Conservation (phyloP, 2,888 invertebrate genomes). For the Patella depressa region DNA sequence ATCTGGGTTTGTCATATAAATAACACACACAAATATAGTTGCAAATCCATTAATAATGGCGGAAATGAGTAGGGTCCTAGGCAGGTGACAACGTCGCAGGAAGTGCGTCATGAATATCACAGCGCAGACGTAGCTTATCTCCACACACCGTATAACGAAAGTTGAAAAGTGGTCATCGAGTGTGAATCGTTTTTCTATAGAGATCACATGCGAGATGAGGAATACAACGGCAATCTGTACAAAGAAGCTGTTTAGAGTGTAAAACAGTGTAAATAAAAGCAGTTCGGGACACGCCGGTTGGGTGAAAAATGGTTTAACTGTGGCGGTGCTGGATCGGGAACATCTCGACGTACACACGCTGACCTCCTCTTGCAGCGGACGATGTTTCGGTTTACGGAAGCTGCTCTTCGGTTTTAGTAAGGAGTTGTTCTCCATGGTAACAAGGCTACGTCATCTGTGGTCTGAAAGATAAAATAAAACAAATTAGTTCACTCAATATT, state of each 20-base stretch:
- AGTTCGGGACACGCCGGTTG: neutral
- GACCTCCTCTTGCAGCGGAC: neutral
- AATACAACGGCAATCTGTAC: neutral
- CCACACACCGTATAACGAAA: neutral
- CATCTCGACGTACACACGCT: neutral
- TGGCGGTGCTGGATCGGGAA: neutral
- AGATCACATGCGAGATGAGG: neutral
- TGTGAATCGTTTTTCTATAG: neutral
- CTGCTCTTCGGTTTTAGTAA: neutral
- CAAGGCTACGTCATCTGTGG: no score
- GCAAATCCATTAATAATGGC: slow-evolving; percentile 8
- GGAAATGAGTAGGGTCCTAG: neutral
- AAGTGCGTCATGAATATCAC: slow-evolving; percentile 15
- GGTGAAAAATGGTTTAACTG: neutral
- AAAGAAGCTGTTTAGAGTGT: neutral
- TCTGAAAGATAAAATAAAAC: no score
- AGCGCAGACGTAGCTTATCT: slow-evolving; percentile 3
- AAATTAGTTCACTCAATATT: no score
- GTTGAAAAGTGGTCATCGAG: neutral
- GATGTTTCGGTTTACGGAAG: neutral
- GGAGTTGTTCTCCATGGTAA: no score
- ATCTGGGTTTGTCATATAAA: neutral
- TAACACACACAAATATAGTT: neutral
- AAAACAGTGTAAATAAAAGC: neutral
- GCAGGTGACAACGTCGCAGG: slow-evolving; percentile 1